These are phyloP conservation scores for Callyntrura sp. DNA, from an alignment of 2,888 invertebrate genomes.

Conservation along the genomic window DNA sequence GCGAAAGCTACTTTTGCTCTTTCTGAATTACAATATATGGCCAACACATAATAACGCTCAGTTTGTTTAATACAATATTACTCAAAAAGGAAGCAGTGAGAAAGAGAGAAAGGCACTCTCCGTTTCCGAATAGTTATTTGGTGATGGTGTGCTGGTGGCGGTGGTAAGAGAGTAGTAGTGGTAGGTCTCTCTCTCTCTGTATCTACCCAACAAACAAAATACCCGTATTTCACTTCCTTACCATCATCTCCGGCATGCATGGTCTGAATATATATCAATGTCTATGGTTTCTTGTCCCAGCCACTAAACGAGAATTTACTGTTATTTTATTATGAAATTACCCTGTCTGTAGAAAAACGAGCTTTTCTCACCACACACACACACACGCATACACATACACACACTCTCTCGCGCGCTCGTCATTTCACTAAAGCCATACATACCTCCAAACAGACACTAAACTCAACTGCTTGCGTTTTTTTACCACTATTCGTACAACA, in stretches of 20 bases:
- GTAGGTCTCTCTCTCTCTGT: background rate
- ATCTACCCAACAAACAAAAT: constrained; percentile 43
- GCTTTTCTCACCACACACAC: constrained; percentile 44
- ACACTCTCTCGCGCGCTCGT: background rate
- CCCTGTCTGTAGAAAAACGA: constrained; percentile 72
- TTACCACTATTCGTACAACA: background rate
- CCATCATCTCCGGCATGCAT: constrained; percentile 79
- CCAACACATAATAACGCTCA: background rate
- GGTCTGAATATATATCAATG: constrained; percentile 78
- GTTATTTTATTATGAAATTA: constrained; percentile 80
- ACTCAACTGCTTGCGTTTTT: constrained; percentile 12
- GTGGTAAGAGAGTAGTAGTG: background rate
- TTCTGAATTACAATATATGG: background rate
- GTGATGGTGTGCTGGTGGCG: background rate
- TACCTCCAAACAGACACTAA: background rate
- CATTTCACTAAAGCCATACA: no score
- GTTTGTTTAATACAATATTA: background rate
- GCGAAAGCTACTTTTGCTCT: no score
- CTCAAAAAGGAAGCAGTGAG: background rate
- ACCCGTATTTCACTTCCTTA: constrained; percentile 77
- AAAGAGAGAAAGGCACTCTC: background rate
- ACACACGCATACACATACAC: background rate
- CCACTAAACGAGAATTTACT: constrained; percentile 80
- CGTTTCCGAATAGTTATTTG: background rate
- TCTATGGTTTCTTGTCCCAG: constrained; percentile 79